A percentile compares a stretch with the other conserved stretches of the same genome.
Conservation (phyloP, 2,797 vertebrate species). For the Cirrhinus mrigala region DNA sequence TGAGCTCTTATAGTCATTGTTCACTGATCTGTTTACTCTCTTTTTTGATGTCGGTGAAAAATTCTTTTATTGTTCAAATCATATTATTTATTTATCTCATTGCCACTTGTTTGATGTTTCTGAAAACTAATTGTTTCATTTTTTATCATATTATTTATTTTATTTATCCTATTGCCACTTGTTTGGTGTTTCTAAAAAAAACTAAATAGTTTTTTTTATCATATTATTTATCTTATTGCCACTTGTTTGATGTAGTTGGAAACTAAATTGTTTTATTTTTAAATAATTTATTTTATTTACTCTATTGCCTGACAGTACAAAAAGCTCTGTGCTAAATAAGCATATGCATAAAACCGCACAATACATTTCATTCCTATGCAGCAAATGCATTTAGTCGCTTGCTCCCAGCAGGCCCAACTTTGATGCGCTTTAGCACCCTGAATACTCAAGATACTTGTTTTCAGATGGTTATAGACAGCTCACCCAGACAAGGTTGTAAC, state of each 20-base stretch:
- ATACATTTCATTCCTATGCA: not conserved
- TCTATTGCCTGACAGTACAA: not conserved
- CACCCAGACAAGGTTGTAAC: constrained; percentile 11
- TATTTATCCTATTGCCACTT: not conserved
- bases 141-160: not conserved
- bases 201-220: no score
- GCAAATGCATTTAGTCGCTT: no score
- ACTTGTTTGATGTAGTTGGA: not conserved
- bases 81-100: not conserved
- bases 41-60: not conserved
- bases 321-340: not conserved
- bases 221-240: not conserved
- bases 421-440: not conserved
- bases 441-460: not conserved
- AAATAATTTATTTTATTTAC: not conserved
- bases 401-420: not conserved
- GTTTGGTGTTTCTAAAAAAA: no score
- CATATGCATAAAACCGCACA: not conserved
- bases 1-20: not conserved
- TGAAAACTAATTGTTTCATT: no score
- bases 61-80: not conserved
- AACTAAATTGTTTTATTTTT: not conserved
- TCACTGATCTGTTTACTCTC: not conserved
- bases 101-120: no score
- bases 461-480: not conserved